Evolutionary conservation across 1,140 invertebrate species (phyloP).

Genomic region (Ips nitidus): DNA sequence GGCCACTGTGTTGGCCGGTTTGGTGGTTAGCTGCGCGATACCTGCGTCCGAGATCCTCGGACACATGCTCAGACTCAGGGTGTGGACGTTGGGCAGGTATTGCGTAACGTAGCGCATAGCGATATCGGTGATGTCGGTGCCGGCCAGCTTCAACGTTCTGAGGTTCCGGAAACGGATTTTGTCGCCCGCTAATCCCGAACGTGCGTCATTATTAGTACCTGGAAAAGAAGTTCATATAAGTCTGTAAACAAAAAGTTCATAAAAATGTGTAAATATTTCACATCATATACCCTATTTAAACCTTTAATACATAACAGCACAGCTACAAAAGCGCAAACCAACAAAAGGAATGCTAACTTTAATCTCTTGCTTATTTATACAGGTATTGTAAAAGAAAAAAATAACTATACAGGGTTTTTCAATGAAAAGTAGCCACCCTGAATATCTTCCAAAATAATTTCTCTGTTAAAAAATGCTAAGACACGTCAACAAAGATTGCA

Average conservation of each 20-base stretch:
- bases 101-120: conserved; percentile 79
- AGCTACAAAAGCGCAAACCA: too few relatives aligned
- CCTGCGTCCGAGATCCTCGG: conserved; percentile 85
- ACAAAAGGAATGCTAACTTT: too few relatives aligned
- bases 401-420: too few relatives aligned
- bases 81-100: conserved; percentile 70
- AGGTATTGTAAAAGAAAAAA: too few relatives aligned
- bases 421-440: too few relatives aligned
- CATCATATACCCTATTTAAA: too few relatives aligned
- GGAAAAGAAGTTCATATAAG: neutral
- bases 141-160: conserved; percentile 73
- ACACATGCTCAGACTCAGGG: conserved; percentile 82
- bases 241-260: neutral
- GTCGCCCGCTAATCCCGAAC: conserved; percentile 80
- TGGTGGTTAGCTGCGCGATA: conserved; percentile 77
- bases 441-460: too few relatives aligned
- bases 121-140: conserved; percentile 87
- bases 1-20: conserved; percentile 60
- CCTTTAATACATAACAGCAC: too few relatives aligned
- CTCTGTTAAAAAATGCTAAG: too few relatives aligned
- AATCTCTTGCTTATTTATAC: too few relatives aligned
- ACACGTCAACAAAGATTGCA: too few relatives aligned
- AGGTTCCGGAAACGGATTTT: conserved; percentile 78
- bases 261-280: neutral
- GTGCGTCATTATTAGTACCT: conserved; percentile 80